A percentile compares a stretch with the other conserved stretches of the same genome.
These are phyloP conservation scores for Bolborhynchus lineola DNA, from an alignment of 2,113 vertebrate species.

Conservation along the genomic window DNA sequence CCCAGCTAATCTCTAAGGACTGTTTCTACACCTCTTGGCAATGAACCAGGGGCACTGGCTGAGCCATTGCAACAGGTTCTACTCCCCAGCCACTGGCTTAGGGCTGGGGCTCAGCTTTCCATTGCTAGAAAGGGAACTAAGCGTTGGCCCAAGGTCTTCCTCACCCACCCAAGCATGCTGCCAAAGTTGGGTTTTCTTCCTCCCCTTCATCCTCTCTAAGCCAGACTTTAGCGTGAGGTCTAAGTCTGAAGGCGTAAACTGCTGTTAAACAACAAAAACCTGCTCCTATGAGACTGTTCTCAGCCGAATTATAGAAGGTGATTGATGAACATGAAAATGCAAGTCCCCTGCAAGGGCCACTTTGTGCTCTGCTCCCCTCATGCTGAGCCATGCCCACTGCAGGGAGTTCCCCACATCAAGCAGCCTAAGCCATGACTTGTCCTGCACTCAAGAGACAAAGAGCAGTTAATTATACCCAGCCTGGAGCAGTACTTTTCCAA, in stretches of 20 bases:
- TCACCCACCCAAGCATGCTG: background rate
- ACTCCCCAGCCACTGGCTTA: background rate
- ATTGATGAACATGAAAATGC: background rate
- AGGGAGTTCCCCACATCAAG: background rate
- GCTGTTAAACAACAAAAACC: background rate
- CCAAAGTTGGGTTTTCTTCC: background rate
- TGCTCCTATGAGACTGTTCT: background rate
- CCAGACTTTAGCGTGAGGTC: background rate
- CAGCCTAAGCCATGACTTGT: background rate
- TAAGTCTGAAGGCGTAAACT: background rate
- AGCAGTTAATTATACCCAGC: slow-evolving; percentile 3
- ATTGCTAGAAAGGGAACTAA: background rate
- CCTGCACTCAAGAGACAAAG: background rate
- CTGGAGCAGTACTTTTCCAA: background rate
- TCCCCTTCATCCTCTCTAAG: background rate
- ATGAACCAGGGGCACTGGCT: background rate
- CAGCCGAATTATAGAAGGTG: fast-evolving
- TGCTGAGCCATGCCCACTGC: background rate
- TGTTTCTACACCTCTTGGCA: background rate
- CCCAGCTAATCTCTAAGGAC: background rate
- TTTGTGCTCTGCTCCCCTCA: background rate
- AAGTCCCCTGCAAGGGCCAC: background rate
- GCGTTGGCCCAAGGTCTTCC: background rate
- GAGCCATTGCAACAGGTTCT: fast-evolving
- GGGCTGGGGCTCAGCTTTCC: background rate